Evolutionary conservation across 2,113 vertebrate genomes (phyloP), one percentile per base, ranked within the genome.

Genomic region (Odobenus rosmarus): DNA sequence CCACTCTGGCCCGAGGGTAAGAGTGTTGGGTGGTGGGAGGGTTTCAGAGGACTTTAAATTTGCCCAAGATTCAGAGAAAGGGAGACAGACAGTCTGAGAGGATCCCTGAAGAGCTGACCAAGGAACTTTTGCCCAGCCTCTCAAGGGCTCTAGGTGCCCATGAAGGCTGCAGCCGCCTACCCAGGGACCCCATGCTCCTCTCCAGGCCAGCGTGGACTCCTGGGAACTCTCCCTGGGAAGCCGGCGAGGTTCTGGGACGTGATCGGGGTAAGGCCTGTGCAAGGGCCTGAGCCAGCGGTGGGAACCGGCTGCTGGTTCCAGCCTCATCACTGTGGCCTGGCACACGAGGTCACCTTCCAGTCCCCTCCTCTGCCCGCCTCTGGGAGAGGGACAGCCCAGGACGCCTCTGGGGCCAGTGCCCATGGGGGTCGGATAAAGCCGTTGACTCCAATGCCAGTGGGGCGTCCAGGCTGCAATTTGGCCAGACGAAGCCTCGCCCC

Each of bases 171-270:
- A 36, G 86, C 72, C 1, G 0, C 26, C 5, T 1, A 53, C 36
- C 57, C 42, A 31, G 53, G 79, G 59, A 16, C 3, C 15, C 61
- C 26, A 61, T 5, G 8, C 14, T 19, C 42, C 61, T 57, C 33
- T 92, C 76, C 57, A 33, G 77, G 31, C 71, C 82, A n/a, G 14
- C 2, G 2, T 4, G 33, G 81, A 49, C 64, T 88, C 92, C 83
- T 85, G 92, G 62, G 82, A 96, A 91, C 55, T 8, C 42, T 74
- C 51, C 61, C 86, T n/a, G n/a, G 89, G 93, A 76, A 92, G 90
- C 67, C 0, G 0, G 2, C 2, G 0, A 83, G 84, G 46, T 82
- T 83, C 84, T 61, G 72, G 88, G 93, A 67, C 14, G 4, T 15
- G 9, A 71, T 36, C 3, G 0, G 91, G 93, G 61, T 90, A 59